Evolutionary conservation across 2,113 vertebrate species (phyloP).

Genomic region (Nettapus auritus): DNA sequence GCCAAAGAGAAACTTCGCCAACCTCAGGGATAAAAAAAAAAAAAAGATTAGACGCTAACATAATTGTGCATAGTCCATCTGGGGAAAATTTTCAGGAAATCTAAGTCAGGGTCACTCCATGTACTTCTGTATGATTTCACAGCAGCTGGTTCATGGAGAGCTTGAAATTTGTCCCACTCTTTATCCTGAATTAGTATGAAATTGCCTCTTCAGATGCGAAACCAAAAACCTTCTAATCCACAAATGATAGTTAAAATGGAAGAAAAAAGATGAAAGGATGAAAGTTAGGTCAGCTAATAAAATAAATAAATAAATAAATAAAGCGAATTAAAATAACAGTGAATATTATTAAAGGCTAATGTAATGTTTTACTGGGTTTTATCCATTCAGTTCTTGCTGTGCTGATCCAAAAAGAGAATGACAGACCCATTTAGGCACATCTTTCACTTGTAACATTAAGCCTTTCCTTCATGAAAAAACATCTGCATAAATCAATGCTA

Average conservation of each 20-base stretch:
- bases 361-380: not conserved
- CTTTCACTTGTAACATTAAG: not conserved
- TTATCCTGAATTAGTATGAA: not conserved
- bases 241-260: not conserved
- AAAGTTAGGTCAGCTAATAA: not conserved
- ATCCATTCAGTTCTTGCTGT: not conserved
- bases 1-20: not conserved
- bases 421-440: not conserved
- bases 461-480: not conserved
- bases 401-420: not conserved
- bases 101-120: not conserved
- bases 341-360: not conserved
- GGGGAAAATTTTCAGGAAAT: constrained; percentile 4
- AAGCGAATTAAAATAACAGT: not conserved
- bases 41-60: not conserved
- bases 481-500: not conserved
- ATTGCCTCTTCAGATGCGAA: not conserved
- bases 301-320: not conserved
- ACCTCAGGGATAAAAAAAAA: not conserved
- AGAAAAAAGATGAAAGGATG: not conserved
- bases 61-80: not conserved
- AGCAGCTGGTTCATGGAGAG: not conserved
- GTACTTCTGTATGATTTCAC: not conserved
- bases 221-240: not conserved
- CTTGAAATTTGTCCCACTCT: not conserved